These are phyloP conservation scores for Oryzias javanicus DNA, from an alignment of 2,113 vertebrate genomes.

Conservation along the genomic window DNA sequence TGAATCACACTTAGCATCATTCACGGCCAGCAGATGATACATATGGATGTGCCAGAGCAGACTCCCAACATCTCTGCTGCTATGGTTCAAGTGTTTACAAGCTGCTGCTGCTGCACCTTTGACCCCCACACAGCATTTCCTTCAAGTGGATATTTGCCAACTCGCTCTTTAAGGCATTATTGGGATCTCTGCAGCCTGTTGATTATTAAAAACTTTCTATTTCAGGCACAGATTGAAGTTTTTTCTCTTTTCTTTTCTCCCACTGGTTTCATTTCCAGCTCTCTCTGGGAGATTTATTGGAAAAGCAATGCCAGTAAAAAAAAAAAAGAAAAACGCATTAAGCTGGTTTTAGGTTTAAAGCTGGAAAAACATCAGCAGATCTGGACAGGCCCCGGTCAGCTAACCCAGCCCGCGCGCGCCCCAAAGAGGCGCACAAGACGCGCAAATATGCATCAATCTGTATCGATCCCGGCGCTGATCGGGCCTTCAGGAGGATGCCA, in stretches of 20 bases:
- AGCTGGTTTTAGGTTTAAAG: constrained; percentile 4
- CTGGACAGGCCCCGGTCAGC: constrained; percentile 25
- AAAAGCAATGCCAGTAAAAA: background rate
- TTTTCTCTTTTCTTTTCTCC: no score
- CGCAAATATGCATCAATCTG: constrained; percentile 42
- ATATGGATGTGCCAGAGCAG: background rate
- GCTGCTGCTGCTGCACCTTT: background rate
- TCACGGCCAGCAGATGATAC: no score
- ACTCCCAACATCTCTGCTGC: background rate
- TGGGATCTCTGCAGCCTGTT: constrained; percentile 59
- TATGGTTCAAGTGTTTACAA: background rate
- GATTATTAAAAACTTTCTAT: constrained; percentile 60
- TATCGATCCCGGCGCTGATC: constrained; percentile 56
- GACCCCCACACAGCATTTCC: background rate
- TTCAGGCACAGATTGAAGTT: background rate
- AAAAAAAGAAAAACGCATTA: constrained; percentile 4
- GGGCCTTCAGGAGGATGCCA: constrained; percentile 51
- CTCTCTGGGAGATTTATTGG: no score
- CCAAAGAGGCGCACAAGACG: constrained; percentile 37
- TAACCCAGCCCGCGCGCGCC: constrained; percentile 4
- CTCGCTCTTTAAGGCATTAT: background rate
- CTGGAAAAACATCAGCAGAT: constrained; percentile 19
- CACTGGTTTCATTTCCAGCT: no score
- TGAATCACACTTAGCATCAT: no score
- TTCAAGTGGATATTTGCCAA: background rate